Evolutionary conservation across 2,888 invertebrate species (phyloP), one percentile per base, ranked within the genome.

Genomic region (Acanthococcus lagerstroemiae): DNA sequence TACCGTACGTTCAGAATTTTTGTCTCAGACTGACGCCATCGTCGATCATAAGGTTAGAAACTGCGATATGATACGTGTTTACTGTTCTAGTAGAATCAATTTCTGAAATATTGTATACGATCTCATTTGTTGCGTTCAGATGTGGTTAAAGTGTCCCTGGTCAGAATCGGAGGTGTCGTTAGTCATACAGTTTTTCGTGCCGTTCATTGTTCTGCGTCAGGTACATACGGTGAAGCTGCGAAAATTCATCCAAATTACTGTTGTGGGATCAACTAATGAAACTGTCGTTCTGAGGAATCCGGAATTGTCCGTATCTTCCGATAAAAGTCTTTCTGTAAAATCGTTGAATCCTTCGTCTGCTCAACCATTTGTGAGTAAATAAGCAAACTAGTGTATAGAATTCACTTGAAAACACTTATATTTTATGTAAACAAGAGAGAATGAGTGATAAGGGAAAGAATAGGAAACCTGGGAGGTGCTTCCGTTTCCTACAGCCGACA

Each of bases 61-160:
- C 22, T 67, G 21, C 1, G 27, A 17, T 66, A 25, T 19, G 17
- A 46, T 54, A 55, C 21, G 30, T 55, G 50, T 55, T 55, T 44
- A 15, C 30, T 50, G 21, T 67, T 26, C 26, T 55, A 45, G 24
- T 15, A 57, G 19, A 37, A 24, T 55, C 12, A 19, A 50, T 50
- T 50, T 4, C 50, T 37, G 9, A 37, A 19, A 22, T 55, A 55
- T 55, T 3, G 24, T 12, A 55, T 37, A 55, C 2, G n/a, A 22
- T 55, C 12, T 22, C 21, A 55, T 50, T 50, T 50, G 9, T 50
- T 50, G 2, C 3, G 50, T 19, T 50, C 71, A 77, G 83, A 79
- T 91, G n/a, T 83, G 83, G 74, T 79, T 92, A 52, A 82, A 82
- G 68, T 88, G 88, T 74, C 90, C 90, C 0, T 92, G 91, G 88